These are phyloP conservation scores for Zhuqinia jingwanae DNA, from an alignment of 2,888 invertebrate species.

Conservation along the genomic window DNA sequence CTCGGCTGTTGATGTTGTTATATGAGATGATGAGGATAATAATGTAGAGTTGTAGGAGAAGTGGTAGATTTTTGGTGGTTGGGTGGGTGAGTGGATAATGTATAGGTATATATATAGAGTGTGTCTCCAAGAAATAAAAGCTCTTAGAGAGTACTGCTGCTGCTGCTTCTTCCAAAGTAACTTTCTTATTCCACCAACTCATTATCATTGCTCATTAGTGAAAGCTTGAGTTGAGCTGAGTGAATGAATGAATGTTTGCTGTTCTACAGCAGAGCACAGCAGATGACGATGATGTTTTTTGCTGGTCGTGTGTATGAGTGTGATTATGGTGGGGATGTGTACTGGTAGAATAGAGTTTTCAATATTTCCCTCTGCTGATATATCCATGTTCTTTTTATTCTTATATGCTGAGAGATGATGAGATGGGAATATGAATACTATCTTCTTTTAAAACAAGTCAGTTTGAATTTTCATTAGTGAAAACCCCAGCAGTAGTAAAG, in stretches of 20 bases:
- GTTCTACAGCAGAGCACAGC: too few relatives aligned
- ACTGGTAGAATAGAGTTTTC: too few relatives aligned
- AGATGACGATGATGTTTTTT: conserved; percentile 6
- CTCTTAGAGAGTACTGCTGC: too few relatives aligned
- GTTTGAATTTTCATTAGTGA: conserved; percentile 56
- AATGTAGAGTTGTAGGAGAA: not conserved
- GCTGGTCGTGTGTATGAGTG: not conserved
- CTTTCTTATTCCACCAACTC: conserved; percentile 63
- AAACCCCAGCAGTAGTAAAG: conserved; percentile 62
- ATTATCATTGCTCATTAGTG: conserved; percentile 70
- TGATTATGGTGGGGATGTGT: too few relatives aligned
- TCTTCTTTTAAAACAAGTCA: not conserved
- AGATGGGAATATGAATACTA: too few relatives aligned
- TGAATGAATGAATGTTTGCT: conserved; percentile 56
- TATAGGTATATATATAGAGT: too few relatives aligned
- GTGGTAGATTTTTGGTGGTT: too few relatives aligned
- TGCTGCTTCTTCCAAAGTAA: too few relatives aligned
- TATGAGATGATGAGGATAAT: not conserved
- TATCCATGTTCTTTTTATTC: not conserved
- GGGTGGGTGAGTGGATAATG: too few relatives aligned
- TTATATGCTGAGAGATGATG: too few relatives aligned
- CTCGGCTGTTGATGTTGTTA: conserved; percentile 1
- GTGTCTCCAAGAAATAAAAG: conserved; percentile 32
- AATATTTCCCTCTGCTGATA: not conserved
- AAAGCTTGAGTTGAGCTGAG: conserved; percentile 44